Conservation (phyloP, 2,797 vertebrate species). For the Sebastes minor region DNA sequence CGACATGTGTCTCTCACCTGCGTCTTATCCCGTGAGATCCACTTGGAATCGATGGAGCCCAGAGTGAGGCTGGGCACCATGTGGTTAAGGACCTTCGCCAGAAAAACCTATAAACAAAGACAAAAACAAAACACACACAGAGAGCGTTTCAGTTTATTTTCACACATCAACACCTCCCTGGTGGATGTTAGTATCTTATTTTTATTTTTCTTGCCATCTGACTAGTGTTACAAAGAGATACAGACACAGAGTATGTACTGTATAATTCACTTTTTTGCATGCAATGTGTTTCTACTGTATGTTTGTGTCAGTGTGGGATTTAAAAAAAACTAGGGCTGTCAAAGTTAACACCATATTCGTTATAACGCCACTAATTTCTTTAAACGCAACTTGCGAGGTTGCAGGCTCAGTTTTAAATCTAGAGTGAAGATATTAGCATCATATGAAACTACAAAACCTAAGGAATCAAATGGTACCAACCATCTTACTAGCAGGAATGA, state of each 20-base stretch:
- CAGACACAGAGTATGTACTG: neutral
- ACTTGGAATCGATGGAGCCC: conserved; percentile 89
- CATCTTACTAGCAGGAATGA: too few relatives aligned
- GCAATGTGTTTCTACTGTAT: neutral
- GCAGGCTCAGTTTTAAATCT: too few relatives aligned
- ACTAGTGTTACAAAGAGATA: neutral
- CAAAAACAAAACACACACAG: neutral
- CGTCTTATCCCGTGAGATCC: conserved; percentile 89
- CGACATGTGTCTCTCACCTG: conserved; percentile 80
- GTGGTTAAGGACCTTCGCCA: conserved; percentile 91
- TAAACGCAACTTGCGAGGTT: too few relatives aligned
- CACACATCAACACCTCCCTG: conserved; percentile 1
- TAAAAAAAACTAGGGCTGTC: neutral
- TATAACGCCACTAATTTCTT: too few relatives aligned
- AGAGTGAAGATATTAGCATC: too few relatives aligned
- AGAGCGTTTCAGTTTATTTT: conserved; percentile 21
- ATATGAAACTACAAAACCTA: too few relatives aligned
- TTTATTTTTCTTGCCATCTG: conserved; percentile 13
- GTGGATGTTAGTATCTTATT: neutral
- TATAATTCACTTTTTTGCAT: neutral
- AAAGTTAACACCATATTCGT: too few relatives aligned
- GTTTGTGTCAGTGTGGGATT: neutral
- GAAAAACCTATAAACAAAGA: conserved; percentile 84
- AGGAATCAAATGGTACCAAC: too few relatives aligned
- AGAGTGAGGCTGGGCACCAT: conserved; percentile 89